Base-by-base conservation (phyloP, 35 echinoderm and acorn worm species). In the Hemicentrotus pulcherrimus region DNA sequence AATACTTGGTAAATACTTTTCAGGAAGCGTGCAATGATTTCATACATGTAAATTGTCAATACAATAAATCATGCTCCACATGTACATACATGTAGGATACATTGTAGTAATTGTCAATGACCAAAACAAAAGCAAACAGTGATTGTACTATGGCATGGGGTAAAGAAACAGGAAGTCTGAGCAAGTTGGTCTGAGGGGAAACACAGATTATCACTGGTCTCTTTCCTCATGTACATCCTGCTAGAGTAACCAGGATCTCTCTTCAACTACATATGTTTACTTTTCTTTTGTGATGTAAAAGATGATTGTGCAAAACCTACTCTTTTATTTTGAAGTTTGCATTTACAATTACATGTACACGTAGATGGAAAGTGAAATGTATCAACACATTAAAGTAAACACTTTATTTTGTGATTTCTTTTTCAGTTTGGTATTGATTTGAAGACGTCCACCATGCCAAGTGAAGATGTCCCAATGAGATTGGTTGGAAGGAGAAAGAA, bases 401-500 rank as follows among this genome's bases (percentile, higher is more conserved):
- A 59, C 7, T 9, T 59, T 78, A n/a, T 78, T 28, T 78, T 55
- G 10, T 15, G 10, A 55, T 14, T 15, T 55, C 50, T 22, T 28
- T n/a, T 78, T 5, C 65, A 78, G 65, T 28, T 78, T 22, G 65
- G 19, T 78, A 71, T 28, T 71, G 61, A 71, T 71, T 78, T 22
- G 28, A 28, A 28, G 65, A 78, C 18, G 65, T 78, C 91, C 2
- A 93, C 31, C 91, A 93, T 93, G 91, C 91, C 91, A 5, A 93
- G 91, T 58, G 91, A 93, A 93, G 91, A 93, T 14, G 48, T 93
- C 5, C 91, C 45, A 1, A 93, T 93, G 91, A 93, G 48, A 31
- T 24, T 93, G 11, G 91, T 93, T n/a, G 48, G 91, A 14, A 93
- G 48, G 91, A 93, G 91, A 47, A 93, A 58, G 48, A 47, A 93